Base-by-base conservation (phyloP, 2,888 invertebrate genomes). In the Spialia ferax region DNA sequence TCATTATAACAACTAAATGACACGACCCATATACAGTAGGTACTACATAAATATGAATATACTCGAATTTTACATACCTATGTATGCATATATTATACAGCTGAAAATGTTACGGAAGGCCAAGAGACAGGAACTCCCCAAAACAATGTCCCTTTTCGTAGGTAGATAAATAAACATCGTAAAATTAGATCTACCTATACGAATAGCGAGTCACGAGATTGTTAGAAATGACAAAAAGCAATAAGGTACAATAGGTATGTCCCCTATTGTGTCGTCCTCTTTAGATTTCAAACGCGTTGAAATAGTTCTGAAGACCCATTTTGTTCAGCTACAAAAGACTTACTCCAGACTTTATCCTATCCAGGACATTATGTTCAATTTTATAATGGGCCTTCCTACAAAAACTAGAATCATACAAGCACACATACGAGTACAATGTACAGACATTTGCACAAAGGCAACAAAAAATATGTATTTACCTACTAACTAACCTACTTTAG, bases 221-320 rank as follows among this genome's bases (percentile, higher is more conserved):
- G 64, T 64, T 64, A 57, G 64, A 57, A 23, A 56, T 50, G 35
- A 64, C 64, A 64, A 64, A 64, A 57, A 50, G 56, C 56, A 20
- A 20, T 56, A 26, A 48, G 32, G 56, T 15, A 64, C 35, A 64
- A 64, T 50, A 48, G 45, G 32, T 6, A 62, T 61, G 45, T 45
- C 26, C 35, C 23, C 57, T 57, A 63, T 57, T 57, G 35, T 56
- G 32, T 8, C 13, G 15, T 20, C 20, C 35, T 56, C 56, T 48
- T 56, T 64, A 48, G 56, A 63, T 45, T 63, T 63, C 26, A 20
- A 61, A 18, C 35, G n/a, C 22, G 20, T 20, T 11, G 5, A 42
- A 45, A 10, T 67, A 61, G 65, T 59, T 73, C 75, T 75, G 10
- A 60, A 23, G 13, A 20, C 11, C 48, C 20, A 48, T 38, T 38